Percentiles rank a stretch among this genome's conserved stretches.
These are phyloP conservation scores for Brenthis hecate DNA, from an alignment of 2,888 invertebrate genomes.

Conservation along the genomic window DNA sequence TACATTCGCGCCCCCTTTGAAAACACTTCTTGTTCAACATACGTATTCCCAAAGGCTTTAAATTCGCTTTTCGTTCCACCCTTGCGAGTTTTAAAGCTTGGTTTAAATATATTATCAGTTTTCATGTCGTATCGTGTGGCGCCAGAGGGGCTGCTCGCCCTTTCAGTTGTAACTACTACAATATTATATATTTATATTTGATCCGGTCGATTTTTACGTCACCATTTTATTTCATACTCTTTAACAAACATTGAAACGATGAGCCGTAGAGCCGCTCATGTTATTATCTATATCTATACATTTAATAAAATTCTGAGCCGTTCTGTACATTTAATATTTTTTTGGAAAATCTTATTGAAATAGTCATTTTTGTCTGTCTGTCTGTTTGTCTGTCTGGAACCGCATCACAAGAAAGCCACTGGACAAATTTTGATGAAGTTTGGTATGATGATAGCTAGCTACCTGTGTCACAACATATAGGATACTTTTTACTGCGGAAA, in stretches of 20 bases:
- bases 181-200: slow-evolving; percentile 58
- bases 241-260: slow-evolving; percentile 25
- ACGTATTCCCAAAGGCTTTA: slow-evolving; percentile 67
- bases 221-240: slow-evolving; percentile 46
- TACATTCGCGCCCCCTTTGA: slow-evolving; percentile 48
- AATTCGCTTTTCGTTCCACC: slow-evolving; percentile 66
- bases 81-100: slow-evolving; percentile 62
- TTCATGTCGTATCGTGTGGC: slow-evolving; percentile 74
- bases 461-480: no score
- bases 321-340: not conserved
- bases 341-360: no score
- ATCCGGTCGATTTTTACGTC: slow-evolving; percentile 49
- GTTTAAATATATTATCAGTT: slow-evolving; percentile 80
- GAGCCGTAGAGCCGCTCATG: not conserved
- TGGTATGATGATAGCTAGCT: no score
- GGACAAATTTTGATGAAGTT: no score
- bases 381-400: no score
- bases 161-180: slow-evolving; percentile 60
- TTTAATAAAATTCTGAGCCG: no score
- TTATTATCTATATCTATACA: not conserved
- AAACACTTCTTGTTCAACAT: slow-evolving; percentile 40
- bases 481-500: no score
- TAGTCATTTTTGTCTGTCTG: no score
- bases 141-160: slow-evolving; percentile 63
- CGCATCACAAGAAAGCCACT: no score